Evolutionary conservation across 2,797 vertebrate species (phyloP).

Genomic region (Macropus fuliginosus): DNA sequence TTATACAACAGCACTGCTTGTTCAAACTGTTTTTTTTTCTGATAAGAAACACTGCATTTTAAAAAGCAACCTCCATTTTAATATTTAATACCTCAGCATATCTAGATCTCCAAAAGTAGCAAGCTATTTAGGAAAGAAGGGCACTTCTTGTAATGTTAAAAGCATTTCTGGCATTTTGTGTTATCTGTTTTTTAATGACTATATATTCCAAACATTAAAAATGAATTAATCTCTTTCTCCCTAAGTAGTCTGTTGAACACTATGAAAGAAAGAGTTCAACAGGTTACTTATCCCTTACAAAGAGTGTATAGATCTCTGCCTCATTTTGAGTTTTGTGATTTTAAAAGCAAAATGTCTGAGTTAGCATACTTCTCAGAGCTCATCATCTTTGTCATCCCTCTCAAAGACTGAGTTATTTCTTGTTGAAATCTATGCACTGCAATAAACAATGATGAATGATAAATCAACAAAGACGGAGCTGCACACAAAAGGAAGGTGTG

Average conservation of each 20-base stretch:
- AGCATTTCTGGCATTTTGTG: conserved; percentile 89
- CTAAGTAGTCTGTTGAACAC: conserved; percentile 85
- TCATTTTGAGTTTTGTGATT: conserved; percentile 71
- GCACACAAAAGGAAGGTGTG: not conserved
- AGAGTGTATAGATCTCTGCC: conserved; percentile 67
- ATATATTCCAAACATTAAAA: conserved; percentile 90
- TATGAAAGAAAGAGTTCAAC: conserved; percentile 82
- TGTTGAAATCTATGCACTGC: conserved; percentile 56
- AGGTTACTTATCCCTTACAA: conserved; percentile 80
- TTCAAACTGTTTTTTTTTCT: conserved; percentile 85
- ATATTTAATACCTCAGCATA: conserved; percentile 88
- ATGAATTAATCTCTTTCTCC: conserved; percentile 88
- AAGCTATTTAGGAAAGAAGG: conserved; percentile 86
- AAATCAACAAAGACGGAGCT: not conserved
- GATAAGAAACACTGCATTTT: conserved; percentile 88
- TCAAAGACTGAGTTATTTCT: conserved; percentile 14
- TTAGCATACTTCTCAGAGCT: conserved; percentile 68
- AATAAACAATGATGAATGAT: conserved; percentile 26
- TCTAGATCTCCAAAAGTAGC: conserved; percentile 86
- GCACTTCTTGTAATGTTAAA: conserved; percentile 87
- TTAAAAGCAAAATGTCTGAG: conserved; percentile 74
- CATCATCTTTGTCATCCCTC: conserved; percentile 52
- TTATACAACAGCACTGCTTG: conserved; percentile 86
- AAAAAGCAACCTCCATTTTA: conserved; percentile 87
- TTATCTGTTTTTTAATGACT: conserved; percentile 88